Conservation (phyloP, 2,113 vertebrate genomes). For the Ifrita kowaldi region DNA sequence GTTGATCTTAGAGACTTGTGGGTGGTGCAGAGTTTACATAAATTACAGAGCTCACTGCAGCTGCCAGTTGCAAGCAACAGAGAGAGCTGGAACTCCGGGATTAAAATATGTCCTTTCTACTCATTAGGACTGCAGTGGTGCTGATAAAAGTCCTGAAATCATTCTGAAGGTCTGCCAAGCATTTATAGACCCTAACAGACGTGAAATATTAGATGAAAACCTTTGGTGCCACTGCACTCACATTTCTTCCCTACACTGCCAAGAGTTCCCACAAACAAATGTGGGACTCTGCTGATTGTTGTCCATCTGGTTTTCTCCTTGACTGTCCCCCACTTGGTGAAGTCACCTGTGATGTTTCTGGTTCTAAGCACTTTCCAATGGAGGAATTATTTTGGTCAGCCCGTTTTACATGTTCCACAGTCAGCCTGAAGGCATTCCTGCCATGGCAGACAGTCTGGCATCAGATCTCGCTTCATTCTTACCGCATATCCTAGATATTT, state of each 20-base stretch:
- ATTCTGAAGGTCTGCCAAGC: neutral
- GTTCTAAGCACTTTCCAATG: neutral
- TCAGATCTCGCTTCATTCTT: slow-evolving; percentile 47
- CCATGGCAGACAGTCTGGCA: slow-evolving; percentile 48
- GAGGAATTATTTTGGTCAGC: slow-evolving; percentile 5
- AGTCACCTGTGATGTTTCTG: neutral
- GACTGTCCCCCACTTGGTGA: neutral
- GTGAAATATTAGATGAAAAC: neutral
- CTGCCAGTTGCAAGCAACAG: neutral
- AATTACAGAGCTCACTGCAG: neutral
- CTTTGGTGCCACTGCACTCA: neutral
- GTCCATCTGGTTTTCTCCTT: neutral
- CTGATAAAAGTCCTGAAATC: neutral
- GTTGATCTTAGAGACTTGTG: slow-evolving; percentile 30
- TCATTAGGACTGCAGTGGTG: neutral
- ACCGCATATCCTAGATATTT: slow-evolving; percentile 54
- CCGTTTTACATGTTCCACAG: neutral
- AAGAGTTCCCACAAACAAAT: neutral
- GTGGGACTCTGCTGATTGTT: rapidly evolving
- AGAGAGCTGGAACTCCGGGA: neutral
- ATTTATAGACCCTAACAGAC: neutral
- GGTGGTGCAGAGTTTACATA: slow-evolving; percentile 32
- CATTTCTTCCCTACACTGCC: neutral
- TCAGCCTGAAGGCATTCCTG: slow-evolving; percentile 16
- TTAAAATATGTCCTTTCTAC: neutral